phyloP scores from a whole-genome alignment of 2,797 vertebrate species.

The Spinibarbus caldwelli region DNA sequence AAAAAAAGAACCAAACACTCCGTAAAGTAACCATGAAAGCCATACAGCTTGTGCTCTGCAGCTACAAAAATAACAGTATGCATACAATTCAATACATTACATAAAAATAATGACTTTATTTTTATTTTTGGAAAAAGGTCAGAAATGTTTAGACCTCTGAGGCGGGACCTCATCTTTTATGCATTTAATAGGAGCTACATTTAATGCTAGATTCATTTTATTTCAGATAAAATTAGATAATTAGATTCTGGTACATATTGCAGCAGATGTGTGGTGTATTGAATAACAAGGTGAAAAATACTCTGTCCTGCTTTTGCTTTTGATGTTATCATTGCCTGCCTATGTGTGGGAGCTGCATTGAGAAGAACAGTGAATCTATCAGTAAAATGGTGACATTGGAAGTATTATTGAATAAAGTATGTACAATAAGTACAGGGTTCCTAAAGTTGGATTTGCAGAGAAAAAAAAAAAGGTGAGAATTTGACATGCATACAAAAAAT shows the following conservation, averaged over 20 bases:
- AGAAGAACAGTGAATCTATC: background rate
- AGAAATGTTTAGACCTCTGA: background rate
- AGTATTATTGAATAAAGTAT: background rate
- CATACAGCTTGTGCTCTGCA: too few species aligned
- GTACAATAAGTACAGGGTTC: background rate
- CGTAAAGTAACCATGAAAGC: background rate
- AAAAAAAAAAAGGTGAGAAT: background rate
- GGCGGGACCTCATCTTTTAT: background rate
- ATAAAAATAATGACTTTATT: background rate
- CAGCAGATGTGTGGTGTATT: background rate
- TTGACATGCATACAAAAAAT: background rate
- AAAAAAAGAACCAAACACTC: background rate
- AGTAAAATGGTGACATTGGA: background rate
- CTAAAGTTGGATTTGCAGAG: too few species aligned
- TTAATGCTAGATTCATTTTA: background rate
- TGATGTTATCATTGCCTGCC: background rate
- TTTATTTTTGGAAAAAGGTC: background rate
- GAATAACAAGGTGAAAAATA: background rate
- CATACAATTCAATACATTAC: background rate
- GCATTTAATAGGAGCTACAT: background rate
- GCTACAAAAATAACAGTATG: background rate
- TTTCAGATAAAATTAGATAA: background rate
- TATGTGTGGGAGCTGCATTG: background rate
- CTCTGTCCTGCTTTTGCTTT: background rate
- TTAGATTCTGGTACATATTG: background rate